Conservation (phyloP, 2,113 vertebrate species). For the Ctenomys sociabilis region DNA sequence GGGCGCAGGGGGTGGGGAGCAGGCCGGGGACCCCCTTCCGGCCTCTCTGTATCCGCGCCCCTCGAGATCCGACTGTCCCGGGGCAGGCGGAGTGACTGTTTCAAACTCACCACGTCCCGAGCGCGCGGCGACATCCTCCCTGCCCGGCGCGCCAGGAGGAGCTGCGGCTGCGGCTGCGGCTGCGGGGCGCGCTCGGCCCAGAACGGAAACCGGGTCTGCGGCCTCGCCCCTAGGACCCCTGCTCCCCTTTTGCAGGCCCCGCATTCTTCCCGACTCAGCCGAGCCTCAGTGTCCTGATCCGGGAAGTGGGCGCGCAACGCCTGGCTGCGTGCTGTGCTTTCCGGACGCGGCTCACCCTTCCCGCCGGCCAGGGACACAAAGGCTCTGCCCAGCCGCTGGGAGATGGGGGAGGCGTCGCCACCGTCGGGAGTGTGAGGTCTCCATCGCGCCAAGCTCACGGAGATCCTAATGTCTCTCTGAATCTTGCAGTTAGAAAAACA, state of each 20-base stretch:
- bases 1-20: conserved; percentile 64
- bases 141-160: not conserved
- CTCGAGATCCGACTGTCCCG: not conserved
- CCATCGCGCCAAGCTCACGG: not conserved
- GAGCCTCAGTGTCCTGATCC: not conserved
- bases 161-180: not conserved
- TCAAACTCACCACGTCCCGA: conserved; percentile 24
- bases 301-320: not conserved
- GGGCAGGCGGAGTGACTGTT: not conserved
- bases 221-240: not conserved
- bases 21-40: not conserved
- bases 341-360: not conserved
- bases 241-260: not conserved
- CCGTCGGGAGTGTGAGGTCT: not conserved
- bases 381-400: not conserved
- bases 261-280: not conserved
- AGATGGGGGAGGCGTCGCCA: not conserved
- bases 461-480: not conserved
- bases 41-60: not conserved
- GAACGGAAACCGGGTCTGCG: not conserved
- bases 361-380: not conserved
- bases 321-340: no score
- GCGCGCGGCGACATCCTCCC: not conserved
- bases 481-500: not conserved
- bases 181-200: not conserved